Base-by-base conservation (phyloP, 1,140 invertebrate genomes). In the Phenacoccus solenopsis region DNA sequence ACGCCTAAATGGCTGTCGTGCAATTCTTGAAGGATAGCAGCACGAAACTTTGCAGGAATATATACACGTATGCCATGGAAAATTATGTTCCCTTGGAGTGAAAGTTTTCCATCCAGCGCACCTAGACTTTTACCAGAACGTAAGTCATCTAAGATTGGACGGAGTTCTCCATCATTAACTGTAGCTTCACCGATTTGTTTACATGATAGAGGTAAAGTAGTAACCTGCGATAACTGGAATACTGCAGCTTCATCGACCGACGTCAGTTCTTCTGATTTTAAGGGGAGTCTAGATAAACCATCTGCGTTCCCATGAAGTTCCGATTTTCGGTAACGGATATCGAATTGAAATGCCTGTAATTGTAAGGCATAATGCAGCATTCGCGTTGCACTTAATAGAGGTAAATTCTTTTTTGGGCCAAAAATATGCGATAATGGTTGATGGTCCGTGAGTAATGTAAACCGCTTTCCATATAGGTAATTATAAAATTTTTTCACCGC, bases 381-480 rank as follows among this genome's bases (percentile, higher is more conserved):
- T 30, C 79, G 35, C 28, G 28, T 73, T n/a, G 77, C 73, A 13
- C 74, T 69, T 38, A 74, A 70, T 25, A 70, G 56, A 32, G 78
- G 78, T 32, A 78, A 69, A 25, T 73, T 74, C n/a, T 78, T 74
- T 38, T 73, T 49, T 22, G 75, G n/a, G 10, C 30, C 73, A 73
- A 84, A 83, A 69, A 84, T 78, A 16, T 73, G 57, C 13, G 77
- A 74, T 20, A 84, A 69, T 0, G 82, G 79, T 67, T 81, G 79
- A 68, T 84, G 81, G 71, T 84, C 81, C 1, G 79, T 84, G 13
- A 76, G 71, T 3, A 84, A 70, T 1, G 72, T 79, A 70, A 83
- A 82, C 24, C 78, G 69, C 16, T 77, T 61, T 3, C 79, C 81
- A 72, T 76, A 81, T 7, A 82, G 35, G 67, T 78, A 81, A 38